Conservation (phyloP, 2,888 invertebrate species). For the Chloromyia formosa region DNA sequence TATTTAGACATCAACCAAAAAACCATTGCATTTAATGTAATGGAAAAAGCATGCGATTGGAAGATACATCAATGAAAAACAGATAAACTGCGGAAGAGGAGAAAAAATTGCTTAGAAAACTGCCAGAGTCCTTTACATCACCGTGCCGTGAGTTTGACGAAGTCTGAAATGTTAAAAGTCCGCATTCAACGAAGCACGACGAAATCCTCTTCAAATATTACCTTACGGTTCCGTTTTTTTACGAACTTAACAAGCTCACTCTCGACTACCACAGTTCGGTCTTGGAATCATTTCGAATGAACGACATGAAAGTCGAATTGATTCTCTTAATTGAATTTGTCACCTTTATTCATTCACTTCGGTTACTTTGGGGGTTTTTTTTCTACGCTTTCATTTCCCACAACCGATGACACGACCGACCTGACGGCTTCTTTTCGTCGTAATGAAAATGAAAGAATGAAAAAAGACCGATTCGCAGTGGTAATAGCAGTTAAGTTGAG, state of each 20-base stretch:
- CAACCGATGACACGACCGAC: no score
- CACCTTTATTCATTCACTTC: slow-evolving; percentile 16
- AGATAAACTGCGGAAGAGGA: neutral
- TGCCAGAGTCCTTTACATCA: neutral
- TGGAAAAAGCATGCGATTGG: neutral
- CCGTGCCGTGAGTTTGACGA: neutral
- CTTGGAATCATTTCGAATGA: neutral
- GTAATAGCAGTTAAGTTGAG: no score
- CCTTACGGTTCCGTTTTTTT: neutral
- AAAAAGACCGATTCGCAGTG: no score
- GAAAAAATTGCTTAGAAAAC: no score
- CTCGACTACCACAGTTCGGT: neutral
- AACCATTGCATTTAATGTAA: slow-evolving; percentile 6
- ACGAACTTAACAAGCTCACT: neutral
- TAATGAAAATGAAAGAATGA: no score
- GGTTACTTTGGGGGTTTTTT: neutral
- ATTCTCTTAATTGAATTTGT: slow-evolving; percentile 35
- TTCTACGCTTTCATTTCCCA: no score
- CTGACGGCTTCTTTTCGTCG: no score
- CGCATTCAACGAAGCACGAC: neutral
- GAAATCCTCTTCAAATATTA: slow-evolving; percentile 7
- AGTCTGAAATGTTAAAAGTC: neutral
- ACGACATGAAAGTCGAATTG: slow-evolving; percentile 25
- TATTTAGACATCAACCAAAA: neutral
- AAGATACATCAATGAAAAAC: neutral